Conservation (phyloP, 2,888 invertebrate species). For the Didymodactylos carnosus region DNA sequence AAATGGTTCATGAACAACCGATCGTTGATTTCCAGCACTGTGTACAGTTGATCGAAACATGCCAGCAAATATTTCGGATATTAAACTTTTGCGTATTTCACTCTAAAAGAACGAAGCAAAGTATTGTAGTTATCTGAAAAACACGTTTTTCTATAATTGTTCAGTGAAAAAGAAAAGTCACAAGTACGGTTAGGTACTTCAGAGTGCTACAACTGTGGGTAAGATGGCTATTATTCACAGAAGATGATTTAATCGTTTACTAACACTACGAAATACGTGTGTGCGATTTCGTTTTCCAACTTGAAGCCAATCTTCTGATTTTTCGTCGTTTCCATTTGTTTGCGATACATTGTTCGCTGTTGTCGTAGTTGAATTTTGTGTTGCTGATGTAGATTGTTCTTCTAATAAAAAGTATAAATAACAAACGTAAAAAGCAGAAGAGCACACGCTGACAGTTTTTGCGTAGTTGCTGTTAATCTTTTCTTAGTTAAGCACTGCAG, state of each 20-base stretch:
- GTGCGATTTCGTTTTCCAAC: constrained; percentile 72
- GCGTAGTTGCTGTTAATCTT: too few relatives aligned
- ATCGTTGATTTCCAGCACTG: constrained; percentile 27
- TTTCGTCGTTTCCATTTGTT: constrained; percentile 20
- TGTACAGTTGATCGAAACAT: constrained; percentile 63
- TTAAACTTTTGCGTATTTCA: constrained; percentile 58
- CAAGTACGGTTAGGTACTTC: too few relatives aligned
- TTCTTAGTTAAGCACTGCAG: too few relatives aligned
- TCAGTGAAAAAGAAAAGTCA: too few relatives aligned
- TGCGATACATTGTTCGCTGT: not conserved
- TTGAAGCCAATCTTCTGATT: constrained; percentile 32
- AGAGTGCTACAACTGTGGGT: too few relatives aligned
- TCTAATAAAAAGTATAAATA: too few relatives aligned
- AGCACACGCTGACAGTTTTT: too few relatives aligned
- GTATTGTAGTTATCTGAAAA: not conserved
- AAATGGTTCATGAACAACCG: constrained; percentile 81
- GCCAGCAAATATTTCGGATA: constrained; percentile 79
- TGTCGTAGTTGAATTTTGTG: constrained; percentile 10
- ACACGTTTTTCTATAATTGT: not conserved
- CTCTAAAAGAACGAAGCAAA: constrained; percentile 35
- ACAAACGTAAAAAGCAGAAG: too few relatives aligned
- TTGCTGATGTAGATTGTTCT: too few relatives aligned
- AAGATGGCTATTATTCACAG: too few relatives aligned
- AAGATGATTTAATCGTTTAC: too few relatives aligned
- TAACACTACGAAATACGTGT: constrained; percentile 60